phyloP scores from a whole-genome alignment of 2,797 vertebrate species.

The Alcedo atthis region DNA sequence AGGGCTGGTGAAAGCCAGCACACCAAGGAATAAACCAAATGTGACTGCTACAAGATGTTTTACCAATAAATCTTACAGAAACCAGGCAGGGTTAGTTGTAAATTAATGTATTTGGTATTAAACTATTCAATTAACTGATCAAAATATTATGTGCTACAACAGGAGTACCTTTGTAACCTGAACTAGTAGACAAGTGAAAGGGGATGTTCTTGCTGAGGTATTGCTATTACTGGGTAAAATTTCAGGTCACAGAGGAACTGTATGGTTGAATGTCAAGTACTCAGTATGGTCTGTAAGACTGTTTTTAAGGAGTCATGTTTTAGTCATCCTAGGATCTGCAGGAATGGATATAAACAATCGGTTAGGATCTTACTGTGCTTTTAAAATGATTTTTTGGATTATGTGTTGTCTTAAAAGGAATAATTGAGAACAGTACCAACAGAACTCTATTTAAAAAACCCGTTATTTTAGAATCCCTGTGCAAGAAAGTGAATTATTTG shows the following conservation, averaged over 20 bases:
- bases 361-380: not conserved
- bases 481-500: not conserved
- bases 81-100: not conserved
- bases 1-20: not conserved
- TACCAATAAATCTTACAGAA: not conserved
- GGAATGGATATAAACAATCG: not conserved
- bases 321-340: not conserved
- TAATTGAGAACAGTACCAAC: no score
- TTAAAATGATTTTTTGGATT: not conserved
- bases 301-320: not conserved
- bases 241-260: constrained; percentile 67
- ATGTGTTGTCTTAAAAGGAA: rapidly evolving
- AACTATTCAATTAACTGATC: not conserved
- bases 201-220: not conserved
- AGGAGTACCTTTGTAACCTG: constrained; percentile 63
- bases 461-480: not conserved
- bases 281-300: not conserved
- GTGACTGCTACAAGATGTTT: not conserved
- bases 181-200: constrained; percentile 50
- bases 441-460: not conserved
- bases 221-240: constrained; percentile 66
- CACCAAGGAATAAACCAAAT: not conserved
- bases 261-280: constrained; percentile 27
- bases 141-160: constrained; percentile 4
- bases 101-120: not conserved